Conservation (phyloP, 2,888 invertebrate genomes). For the Eupsilia transversa region DNA sequence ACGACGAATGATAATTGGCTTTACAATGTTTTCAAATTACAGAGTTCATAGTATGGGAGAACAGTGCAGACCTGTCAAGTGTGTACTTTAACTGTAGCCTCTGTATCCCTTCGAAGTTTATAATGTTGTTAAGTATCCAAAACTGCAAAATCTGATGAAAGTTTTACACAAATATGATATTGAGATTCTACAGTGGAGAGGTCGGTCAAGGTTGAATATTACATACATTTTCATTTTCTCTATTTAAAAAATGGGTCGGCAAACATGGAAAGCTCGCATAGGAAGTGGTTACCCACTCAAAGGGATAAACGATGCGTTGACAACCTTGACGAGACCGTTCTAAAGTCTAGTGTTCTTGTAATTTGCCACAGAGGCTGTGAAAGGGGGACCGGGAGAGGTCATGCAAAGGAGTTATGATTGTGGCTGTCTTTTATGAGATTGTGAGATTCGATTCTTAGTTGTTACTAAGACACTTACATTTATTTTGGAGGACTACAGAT, state of each 20-base stretch:
- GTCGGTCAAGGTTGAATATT: slow-evolving; percentile 27
- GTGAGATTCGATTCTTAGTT: background rate
- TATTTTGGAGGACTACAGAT: background rate
- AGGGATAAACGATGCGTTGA: slow-evolving; percentile 40
- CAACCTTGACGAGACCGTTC: slow-evolving; percentile 25
- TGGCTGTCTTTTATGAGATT: background rate
- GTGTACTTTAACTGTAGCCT: too few relatives aligned
- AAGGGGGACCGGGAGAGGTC: background rate
- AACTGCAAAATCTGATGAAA: background rate
- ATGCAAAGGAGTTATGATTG: slow-evolving; percentile 1
- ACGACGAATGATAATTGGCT: too few relatives aligned
- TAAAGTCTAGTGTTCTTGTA: slow-evolving; percentile 32
- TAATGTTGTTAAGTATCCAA: too few relatives aligned
- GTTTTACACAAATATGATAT: too few relatives aligned
- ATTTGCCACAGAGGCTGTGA: slow-evolving; percentile 25
- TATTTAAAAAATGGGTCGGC: slow-evolving; percentile 45
- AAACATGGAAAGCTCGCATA: slow-evolving; percentile 27
- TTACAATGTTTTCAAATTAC: too few relatives aligned
- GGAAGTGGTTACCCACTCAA: slow-evolving; percentile 42
- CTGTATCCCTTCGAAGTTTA: too few relatives aligned
- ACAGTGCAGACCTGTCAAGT: too few relatives aligned
- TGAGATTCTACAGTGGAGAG: background rate
- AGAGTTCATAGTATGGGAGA: too few relatives aligned
- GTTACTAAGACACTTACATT: too few relatives aligned
- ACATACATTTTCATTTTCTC: slow-evolving; percentile 38